Conservation (phyloP, 2,888 invertebrate genomes). For the Graphium colonna region DNA sequence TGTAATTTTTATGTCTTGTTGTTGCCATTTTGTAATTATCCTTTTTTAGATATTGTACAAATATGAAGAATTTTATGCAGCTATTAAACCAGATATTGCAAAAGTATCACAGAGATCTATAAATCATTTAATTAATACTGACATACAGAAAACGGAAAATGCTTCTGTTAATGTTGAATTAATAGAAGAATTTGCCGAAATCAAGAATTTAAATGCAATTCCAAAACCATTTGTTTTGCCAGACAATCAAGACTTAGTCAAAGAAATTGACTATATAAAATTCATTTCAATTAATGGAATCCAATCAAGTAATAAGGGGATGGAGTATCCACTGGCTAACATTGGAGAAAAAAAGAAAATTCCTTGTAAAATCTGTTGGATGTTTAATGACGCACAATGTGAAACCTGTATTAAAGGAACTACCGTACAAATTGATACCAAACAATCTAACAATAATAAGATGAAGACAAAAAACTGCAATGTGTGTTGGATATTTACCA, state of each 20-base stretch:
- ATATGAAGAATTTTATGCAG: constrained; percentile 49
- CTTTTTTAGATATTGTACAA: constrained; percentile 59
- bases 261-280: neutral
- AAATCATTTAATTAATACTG: no score
- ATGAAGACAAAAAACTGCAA: constrained; percentile 35
- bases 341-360: neutral
- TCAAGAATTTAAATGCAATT: neutral
- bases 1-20: no score
- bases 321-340: neutral
- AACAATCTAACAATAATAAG: no score
- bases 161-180: no score
- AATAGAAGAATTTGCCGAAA: constrained; percentile 28
- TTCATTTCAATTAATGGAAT: neutral
- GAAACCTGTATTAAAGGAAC: constrained; percentile 26
- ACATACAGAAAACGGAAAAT: no score
- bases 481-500: constrained; percentile 46
- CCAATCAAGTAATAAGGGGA: neutral
- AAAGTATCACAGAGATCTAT: constrained; percentile 6
- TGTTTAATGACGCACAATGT: constrained; percentile 36
- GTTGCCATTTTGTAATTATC: constrained; percentile 27
- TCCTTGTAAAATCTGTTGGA: constrained; percentile 36
- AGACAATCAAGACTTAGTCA: neutral
- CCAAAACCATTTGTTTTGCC: no score
- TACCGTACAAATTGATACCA: neutral
- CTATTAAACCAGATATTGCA: constrained; percentile 36